These are phyloP conservation scores for Venusia cambrica DNA, from an alignment of 2,888 invertebrate genomes.

Conservation along the genomic window DNA sequence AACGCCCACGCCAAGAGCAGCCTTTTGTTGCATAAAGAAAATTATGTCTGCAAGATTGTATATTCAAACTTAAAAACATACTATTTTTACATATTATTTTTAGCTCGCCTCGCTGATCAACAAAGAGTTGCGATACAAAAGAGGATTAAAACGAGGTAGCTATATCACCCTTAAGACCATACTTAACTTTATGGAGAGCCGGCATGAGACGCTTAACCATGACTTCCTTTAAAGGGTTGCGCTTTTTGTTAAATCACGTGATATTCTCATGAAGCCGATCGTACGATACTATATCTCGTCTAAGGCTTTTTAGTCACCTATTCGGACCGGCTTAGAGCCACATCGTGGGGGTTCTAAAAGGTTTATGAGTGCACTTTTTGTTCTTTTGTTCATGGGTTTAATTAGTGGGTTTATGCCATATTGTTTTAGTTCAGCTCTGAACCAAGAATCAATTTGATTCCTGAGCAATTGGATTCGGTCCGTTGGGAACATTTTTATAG, in stretches of 20 bases:
- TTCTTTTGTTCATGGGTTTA: slow-evolving; percentile 64
- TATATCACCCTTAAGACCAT: slow-evolving; percentile 74
- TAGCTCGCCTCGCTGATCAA: slow-evolving; percentile 64
- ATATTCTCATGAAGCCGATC: slow-evolving; percentile 57
- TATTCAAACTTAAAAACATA: no score
- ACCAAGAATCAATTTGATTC: slow-evolving; percentile 27
- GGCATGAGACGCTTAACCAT: slow-evolving; percentile 67
- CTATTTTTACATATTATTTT: no score
- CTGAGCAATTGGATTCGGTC: slow-evolving; percentile 20
- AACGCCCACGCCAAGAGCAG: slow-evolving; percentile 40
- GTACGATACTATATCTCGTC: slow-evolving; percentile 58
- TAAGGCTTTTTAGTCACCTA: slow-evolving; percentile 55
- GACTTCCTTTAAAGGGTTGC: slow-evolving; percentile 77
- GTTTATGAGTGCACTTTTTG: slow-evolving; percentile 59
- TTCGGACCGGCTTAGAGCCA: slow-evolving; percentile 45
- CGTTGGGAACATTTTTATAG: slow-evolving; percentile 23
- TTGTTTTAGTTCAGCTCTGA: slow-evolving; percentile 50
- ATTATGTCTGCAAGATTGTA: slow-evolving; percentile 51
- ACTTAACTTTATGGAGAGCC: slow-evolving; percentile 74
- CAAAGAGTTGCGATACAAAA: slow-evolving; percentile 73
- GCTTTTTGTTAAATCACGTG: slow-evolving; percentile 73
- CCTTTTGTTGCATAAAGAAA: slow-evolving; percentile 49
- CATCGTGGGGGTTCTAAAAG: slow-evolving; percentile 74
- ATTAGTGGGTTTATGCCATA: slow-evolving; percentile 65
- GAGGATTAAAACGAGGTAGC: slow-evolving; percentile 73